phyloP scores from a whole-genome alignment of 2,113 vertebrate species.

The Ginglymostoma cirratum region DNA sequence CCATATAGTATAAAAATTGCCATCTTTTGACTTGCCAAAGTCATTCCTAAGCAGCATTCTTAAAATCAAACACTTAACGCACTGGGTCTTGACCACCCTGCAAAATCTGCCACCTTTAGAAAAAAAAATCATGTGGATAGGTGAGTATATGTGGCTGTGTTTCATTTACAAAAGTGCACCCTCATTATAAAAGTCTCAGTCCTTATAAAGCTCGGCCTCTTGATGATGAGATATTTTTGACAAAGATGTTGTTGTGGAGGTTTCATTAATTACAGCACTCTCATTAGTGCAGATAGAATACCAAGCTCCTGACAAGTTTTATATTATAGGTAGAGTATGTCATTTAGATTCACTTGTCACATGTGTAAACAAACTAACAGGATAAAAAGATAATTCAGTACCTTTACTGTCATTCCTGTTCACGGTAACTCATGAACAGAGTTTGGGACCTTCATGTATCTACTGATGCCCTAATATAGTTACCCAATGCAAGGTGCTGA shows the following conservation, averaged over 20 bases:
- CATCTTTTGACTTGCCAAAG: not conserved
- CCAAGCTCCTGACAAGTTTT: not conserved
- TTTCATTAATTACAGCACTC: not conserved
- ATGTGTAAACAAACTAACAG: not conserved
- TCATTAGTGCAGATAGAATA: not conserved
- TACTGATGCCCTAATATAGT: not conserved
- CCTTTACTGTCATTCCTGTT: not conserved
- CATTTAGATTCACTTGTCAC: not conserved
- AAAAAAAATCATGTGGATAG: not conserved
- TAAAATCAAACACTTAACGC: not conserved
- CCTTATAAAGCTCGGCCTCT: not conserved
- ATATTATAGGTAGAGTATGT: not conserved
- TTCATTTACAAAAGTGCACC: not conserved
- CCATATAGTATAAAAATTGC: not conserved
- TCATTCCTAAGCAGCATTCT: not conserved
- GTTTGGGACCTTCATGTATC: not conserved
- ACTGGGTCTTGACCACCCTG: not conserved
- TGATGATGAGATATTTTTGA: not conserved
- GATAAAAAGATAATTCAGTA: not conserved
- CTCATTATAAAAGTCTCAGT: not conserved
- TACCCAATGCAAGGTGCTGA: not conserved
- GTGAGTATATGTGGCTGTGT: no score
- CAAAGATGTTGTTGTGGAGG: not conserved
- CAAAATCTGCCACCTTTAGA: not conserved
- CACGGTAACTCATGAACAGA: not conserved